Conservation (phyloP, 2,113 vertebrate genomes). For the Podiceps cristatus region DNA sequence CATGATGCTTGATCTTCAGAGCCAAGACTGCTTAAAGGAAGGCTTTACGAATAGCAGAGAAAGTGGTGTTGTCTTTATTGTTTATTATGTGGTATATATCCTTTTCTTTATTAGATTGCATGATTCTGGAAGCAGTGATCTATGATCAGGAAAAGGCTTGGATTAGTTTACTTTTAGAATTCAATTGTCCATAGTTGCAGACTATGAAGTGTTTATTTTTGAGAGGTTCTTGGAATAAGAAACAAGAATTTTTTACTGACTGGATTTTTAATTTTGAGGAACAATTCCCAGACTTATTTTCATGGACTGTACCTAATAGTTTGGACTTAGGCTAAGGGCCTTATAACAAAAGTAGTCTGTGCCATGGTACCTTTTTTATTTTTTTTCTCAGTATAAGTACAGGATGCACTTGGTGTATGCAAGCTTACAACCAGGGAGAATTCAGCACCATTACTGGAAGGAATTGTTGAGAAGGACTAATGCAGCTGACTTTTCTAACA, state of each 20-base stretch:
- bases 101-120: not conserved
- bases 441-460: not conserved
- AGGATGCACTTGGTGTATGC: not conserved
- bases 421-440: not conserved
- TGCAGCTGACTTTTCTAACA: not conserved
- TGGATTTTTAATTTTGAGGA: not conserved
- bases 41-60: not conserved
- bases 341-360: not conserved
- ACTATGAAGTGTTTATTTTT: not conserved
- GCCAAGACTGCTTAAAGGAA: not conserved
- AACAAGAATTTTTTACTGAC: not conserved
- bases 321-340: not conserved
- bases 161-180: not conserved
- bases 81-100: not conserved
- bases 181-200: not conserved
- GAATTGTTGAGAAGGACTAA: not conserved
- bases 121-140: not conserved
- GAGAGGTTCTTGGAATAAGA: not conserved
- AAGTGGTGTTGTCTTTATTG: not conserved
- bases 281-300: not conserved
- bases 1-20: not conserved
- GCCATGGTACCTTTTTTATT: not conserved
- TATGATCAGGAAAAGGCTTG: not conserved
- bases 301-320: not conserved
- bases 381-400: too few species aligned